Conservation (phyloP, 2,113 vertebrate species). For the Campylomormyrus numenius region DNA sequence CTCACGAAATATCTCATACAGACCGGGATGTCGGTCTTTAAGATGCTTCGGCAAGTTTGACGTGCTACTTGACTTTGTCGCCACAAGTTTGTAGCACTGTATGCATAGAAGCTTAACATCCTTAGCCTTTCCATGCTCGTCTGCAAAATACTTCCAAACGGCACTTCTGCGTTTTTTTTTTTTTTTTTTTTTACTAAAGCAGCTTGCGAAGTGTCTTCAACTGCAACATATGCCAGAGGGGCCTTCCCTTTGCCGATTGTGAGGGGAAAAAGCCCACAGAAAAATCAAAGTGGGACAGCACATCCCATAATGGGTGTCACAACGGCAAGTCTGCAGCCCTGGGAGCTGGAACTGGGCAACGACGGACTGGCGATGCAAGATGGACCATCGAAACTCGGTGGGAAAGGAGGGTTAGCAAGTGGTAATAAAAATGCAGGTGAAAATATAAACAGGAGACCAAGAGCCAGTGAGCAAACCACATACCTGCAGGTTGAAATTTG, state of each 20-base stretch:
- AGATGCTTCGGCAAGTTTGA: too few species aligned
- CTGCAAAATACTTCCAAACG: too few species aligned
- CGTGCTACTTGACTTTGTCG: too few species aligned
- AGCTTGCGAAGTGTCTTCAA: too few species aligned
- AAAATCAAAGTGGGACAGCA: background rate
- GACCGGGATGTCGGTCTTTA: too few species aligned
- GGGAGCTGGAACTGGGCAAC: background rate
- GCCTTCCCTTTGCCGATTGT: too few species aligned
- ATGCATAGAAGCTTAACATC: too few species aligned
- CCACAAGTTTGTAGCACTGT: too few species aligned
- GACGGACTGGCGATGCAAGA: background rate
- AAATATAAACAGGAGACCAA: background rate
- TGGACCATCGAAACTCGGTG: background rate
- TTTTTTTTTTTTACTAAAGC: too few species aligned
- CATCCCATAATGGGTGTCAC: background rate
- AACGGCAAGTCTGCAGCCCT: background rate
- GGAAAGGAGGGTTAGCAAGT: background rate
- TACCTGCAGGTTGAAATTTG: slow-evolving; percentile 90
- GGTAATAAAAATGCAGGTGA: background rate
- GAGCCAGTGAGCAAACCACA: slow-evolving; percentile 24
- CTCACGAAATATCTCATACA: too few species aligned
- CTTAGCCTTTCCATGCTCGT: too few species aligned
- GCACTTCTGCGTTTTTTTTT: too few species aligned
- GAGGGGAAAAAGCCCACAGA: background rate
- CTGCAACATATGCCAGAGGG: background rate